Conservation (phyloP, 1,140 invertebrate genomes). For the Zeugodacus cucurbitae region DNA sequence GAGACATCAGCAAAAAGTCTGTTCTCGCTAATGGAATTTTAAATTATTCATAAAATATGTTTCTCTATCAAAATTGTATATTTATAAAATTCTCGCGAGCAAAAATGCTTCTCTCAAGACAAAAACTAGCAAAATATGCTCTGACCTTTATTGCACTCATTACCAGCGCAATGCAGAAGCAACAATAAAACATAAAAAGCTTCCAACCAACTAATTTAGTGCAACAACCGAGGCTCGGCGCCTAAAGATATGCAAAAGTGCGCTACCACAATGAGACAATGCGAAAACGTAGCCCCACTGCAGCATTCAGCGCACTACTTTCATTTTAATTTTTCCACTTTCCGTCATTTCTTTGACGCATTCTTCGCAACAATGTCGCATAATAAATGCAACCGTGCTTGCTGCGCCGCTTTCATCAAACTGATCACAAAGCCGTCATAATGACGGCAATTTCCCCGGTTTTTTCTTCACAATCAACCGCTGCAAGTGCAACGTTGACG, state of each 20-base stretch:
- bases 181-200: too few relatives aligned
- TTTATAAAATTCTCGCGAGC: too few relatives aligned
- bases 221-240: neutral
- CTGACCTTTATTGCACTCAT: neutral
- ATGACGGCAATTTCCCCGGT: neutral
- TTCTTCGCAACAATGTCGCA: neutral
- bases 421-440: neutral
- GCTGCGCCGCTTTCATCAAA: neutral
- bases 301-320: neutral
- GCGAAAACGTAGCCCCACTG: neutral
- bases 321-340: neutral
- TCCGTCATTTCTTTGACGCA: neutral
- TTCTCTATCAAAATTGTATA: too few relatives aligned
- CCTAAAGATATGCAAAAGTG: neutral
- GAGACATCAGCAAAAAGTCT: too few relatives aligned
- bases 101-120: neutral
- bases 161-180: neutral
- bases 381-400: neutral
- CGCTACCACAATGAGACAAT: neutral
- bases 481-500: neutral
- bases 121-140: neutral
- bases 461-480: neutral
- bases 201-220: neutral
- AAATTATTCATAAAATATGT: neutral
- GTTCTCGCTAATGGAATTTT: too few relatives aligned